Percentiles rank a stretch among this genome's conserved stretches.
Conservation (phyloP, 2,797 vertebrate genomes). For the Clarias pachynema region DNA sequence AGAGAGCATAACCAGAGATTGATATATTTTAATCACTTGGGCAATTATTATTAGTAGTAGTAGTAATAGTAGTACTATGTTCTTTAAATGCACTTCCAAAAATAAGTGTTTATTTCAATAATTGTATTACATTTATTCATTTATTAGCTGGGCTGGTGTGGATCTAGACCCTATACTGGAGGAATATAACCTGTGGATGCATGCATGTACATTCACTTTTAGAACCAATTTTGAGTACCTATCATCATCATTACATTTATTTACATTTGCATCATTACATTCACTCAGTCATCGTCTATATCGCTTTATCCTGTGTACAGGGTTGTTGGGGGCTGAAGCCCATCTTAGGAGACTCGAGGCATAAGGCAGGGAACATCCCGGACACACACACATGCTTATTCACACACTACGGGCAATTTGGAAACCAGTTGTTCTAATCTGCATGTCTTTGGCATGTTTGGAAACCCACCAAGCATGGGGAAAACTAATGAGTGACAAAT, state of each 20-base stretch:
- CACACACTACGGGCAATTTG: no score
- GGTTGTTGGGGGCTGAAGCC: no score
- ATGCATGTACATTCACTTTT: neutral
- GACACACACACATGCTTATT: no score
- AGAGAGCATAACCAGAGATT: slow-evolving; percentile 32
- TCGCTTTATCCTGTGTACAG: no score
- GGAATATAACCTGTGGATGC: neutral
- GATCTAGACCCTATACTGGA: neutral
- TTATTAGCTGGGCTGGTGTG: neutral
- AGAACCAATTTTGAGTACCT: neutral
- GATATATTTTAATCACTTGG: neutral
- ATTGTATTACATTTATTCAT: neutral
- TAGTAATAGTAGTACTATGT: neutral
- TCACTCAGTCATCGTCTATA: no score
- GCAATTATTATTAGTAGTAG: neutral
- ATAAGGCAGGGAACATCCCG: no score
- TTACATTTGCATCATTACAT: neutral
- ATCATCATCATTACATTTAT: neutral
- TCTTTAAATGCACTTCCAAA: neutral
- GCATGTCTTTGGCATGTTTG: no score
- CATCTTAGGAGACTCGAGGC: no score
- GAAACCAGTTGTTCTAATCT: no score
- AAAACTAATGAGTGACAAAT: no score
- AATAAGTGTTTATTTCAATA: neutral
- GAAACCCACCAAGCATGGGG: no score